Percentiles rank a stretch among this genome's conserved stretches.
These are phyloP conservation scores for Leptoclinus maculatus DNA, from an alignment of 2,797 vertebrate genomes.

Conservation along the genomic window DNA sequence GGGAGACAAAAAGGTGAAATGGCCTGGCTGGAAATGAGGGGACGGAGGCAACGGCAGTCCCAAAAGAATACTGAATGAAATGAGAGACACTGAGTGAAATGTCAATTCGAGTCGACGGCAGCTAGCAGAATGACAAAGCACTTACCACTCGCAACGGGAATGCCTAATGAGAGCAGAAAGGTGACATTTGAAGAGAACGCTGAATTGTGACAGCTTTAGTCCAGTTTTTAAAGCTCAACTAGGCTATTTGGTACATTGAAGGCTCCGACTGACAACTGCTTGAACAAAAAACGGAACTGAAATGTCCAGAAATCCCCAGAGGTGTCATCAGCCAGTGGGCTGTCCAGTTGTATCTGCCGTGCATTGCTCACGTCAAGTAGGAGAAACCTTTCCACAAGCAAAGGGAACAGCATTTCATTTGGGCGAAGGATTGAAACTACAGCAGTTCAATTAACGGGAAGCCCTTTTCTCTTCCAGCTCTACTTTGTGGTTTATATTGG, in stretches of 20 bases:
- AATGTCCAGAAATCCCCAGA: slow-evolving; percentile 13
- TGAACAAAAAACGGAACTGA: slow-evolving; percentile 17
- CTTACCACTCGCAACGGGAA: slow-evolving; percentile 49
- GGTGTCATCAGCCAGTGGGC: neutral
- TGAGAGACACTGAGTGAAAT: slow-evolving; percentile 67
- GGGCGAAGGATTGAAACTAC: slow-evolving; percentile 10
- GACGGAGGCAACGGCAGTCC: slow-evolving; percentile 44
- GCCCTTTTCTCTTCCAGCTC: neutral
- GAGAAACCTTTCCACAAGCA: neutral
- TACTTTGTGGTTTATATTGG: slow-evolving; percentile 2
- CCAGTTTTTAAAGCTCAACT: slow-evolving; percentile 40
- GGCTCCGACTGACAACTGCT: slow-evolving; percentile 19
- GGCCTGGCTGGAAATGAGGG: slow-evolving; percentile 54
- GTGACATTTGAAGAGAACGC: slow-evolving; percentile 60
- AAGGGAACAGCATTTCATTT: slow-evolving; percentile 29
- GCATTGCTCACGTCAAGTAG: neutral
- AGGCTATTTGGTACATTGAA: slow-evolving; percentile 26
- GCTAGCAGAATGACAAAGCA: slow-evolving; percentile 66
- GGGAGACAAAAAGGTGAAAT: slow-evolving; percentile 67
- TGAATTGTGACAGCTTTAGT: slow-evolving; percentile 51
- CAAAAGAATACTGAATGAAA: slow-evolving; percentile 66
- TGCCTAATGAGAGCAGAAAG: slow-evolving; percentile 54
- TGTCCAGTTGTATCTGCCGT: slow-evolving; percentile 12
- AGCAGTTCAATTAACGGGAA: slow-evolving; percentile 21
- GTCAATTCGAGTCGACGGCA: slow-evolving; percentile 62